A percentile compares a stretch with the other conserved stretches of the same genome.
Conservation (phyloP, 2,888 invertebrate genomes). For the Pheosia gnoma region DNA sequence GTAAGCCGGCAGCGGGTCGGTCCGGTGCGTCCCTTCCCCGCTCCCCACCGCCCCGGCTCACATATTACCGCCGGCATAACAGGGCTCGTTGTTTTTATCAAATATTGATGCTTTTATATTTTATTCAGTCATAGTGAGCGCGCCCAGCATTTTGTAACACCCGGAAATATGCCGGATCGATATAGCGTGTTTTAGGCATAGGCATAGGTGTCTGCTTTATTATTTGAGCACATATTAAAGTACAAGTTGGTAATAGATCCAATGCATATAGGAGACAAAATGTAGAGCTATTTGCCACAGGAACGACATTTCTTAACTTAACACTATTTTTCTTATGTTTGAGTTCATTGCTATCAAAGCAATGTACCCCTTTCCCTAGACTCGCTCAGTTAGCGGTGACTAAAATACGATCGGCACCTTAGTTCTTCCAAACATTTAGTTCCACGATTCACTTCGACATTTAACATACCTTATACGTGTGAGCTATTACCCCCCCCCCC, state of each 20-base stretch:
- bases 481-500: not conserved
- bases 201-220: not conserved
- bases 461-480: not conserved
- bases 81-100: constrained; percentile 3
- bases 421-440: not conserved
- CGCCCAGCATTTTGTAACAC: not conserved
- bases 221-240: no score
- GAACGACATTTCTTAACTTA: no score
- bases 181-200: not conserved
- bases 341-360: no score
- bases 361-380: no score
- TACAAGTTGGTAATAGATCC: no score
- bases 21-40: no score
- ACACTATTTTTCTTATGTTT: no score
- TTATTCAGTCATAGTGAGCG: not conserved
- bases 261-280: no score
- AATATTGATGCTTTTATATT: constrained; percentile 4
- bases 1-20: no score
- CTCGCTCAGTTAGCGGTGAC: not conserved
- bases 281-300: no score
- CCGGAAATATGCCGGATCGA: not conserved
- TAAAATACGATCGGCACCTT: not conserved
- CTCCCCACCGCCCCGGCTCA: not conserved
- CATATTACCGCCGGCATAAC: not conserved
- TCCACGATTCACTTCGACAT: not conserved